Conservation (phyloP, 2,113 vertebrate species). For the Hemiscyllium ocellatum region DNA sequence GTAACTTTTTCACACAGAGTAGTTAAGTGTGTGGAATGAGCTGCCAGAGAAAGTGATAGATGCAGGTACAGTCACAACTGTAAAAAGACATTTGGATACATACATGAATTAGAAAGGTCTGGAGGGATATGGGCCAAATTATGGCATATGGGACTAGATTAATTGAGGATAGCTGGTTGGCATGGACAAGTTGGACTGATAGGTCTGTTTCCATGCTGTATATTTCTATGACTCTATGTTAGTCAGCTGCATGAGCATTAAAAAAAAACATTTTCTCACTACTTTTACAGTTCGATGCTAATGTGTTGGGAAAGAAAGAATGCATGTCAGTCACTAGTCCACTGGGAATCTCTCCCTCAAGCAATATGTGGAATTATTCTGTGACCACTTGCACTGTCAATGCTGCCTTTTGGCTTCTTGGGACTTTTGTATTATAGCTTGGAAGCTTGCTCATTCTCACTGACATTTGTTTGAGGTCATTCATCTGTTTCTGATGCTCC, state of each 20-base stretch:
- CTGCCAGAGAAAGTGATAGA: no score
- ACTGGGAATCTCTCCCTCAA: neutral
- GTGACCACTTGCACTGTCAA: neutral
- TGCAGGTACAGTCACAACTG: no score
- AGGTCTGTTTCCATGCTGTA: no score
- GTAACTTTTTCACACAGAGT: no score
- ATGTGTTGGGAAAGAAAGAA: neutral
- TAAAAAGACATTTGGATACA: no score
- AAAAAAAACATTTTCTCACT: neutral
- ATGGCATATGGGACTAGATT: no score
- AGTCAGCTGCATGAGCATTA: neutral
- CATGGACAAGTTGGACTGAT: no score
- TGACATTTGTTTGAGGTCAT: neutral
- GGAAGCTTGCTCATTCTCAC: neutral
- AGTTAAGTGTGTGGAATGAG: no score
- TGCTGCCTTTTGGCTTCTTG: neutral
- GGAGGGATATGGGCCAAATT: no score
- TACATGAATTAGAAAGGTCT: no score
- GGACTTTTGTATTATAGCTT: neutral
- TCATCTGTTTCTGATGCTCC: constrained; percentile 1
- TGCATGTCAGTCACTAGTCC: neutral
- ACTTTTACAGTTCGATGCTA: neutral
- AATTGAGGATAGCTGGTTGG: no score
- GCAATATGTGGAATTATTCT: neutral
- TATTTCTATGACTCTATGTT: neutral